Conservation (phyloP, 1,140 invertebrate genomes). For the Euwallacea fornicatus region DNA sequence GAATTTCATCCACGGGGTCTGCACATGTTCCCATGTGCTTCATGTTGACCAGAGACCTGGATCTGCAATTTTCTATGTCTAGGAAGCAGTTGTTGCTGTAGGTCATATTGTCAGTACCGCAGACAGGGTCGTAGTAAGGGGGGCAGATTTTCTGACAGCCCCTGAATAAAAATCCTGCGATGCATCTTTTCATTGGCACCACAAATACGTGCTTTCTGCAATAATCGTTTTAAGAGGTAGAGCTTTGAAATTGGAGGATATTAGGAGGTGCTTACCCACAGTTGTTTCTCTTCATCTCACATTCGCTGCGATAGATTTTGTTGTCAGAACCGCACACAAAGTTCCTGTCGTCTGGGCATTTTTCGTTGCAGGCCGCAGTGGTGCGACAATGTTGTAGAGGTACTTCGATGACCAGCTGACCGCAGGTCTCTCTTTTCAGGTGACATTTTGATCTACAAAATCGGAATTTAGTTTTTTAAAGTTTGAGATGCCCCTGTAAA, state of each 20-base stretch:
- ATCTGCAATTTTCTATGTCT: slow-evolving; percentile 85
- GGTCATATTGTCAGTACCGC: slow-evolving; percentile 84
- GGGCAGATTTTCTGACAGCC: slow-evolving; percentile 86
- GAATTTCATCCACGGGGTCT: slow-evolving; percentile 64
- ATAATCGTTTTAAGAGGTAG: slow-evolving; percentile 13
- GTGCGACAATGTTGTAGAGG: slow-evolving; percentile 78
- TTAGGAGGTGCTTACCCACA: slow-evolving; percentile 69
- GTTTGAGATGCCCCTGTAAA: no score
- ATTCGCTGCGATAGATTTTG: slow-evolving; percentile 88
- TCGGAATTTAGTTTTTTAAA: neutral
- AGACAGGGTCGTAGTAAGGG: slow-evolving; percentile 83
- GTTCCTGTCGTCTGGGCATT: slow-evolving; percentile 70
- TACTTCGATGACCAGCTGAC: slow-evolving; percentile 78
- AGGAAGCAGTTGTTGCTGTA: slow-evolving; percentile 93
- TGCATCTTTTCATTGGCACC: slow-evolving; percentile 80
- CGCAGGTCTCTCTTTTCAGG: slow-evolving; percentile 80
- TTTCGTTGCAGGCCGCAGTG: slow-evolving; percentile 77
- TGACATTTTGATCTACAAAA: slow-evolving; percentile 79
- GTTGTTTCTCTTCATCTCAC: slow-evolving; percentile 89
- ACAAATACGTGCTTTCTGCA: slow-evolving; percentile 83
- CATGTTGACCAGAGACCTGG: slow-evolving; percentile 66
- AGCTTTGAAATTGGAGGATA: no score
- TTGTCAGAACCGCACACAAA: slow-evolving; percentile 93
- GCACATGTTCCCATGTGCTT: slow-evolving; percentile 70
- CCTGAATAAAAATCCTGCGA: slow-evolving; percentile 78